phyloP scores from a whole-genome alignment of 2,113 vertebrate genomes.

The Talpa occidentalis region DNA sequence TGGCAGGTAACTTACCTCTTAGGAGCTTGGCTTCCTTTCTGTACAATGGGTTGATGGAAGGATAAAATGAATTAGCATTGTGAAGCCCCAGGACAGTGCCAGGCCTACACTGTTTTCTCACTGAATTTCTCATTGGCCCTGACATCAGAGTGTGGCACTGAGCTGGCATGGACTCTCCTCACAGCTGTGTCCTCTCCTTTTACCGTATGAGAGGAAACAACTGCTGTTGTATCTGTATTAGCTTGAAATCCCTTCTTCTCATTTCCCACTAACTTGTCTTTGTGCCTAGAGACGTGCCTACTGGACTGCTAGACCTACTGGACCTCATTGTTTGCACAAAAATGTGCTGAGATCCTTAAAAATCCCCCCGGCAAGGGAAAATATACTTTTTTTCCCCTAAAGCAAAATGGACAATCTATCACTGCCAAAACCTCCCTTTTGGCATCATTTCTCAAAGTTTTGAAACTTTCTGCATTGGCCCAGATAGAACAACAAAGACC shows the following conservation, averaged over 20 bases:
- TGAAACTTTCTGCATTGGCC: not conserved
- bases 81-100: not conserved
- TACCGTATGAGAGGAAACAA: not conserved
- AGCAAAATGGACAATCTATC: constrained; percentile 15
- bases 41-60: not conserved
- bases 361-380: not conserved
- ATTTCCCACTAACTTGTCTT: not conserved
- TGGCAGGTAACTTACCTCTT: not conserved
- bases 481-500: constrained; percentile 5
- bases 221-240: not conserved
- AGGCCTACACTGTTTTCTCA: not conserved
- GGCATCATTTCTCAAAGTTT: constrained; percentile 40
- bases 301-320: not conserved
- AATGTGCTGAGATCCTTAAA: constrained; percentile 32
- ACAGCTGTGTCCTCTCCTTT: not conserved
- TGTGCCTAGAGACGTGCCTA: not conserved
- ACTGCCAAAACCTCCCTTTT: constrained; percentile 7
- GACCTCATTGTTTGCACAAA: not conserved
- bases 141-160: not conserved
- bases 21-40: not conserved
- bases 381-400: not conserved
- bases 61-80: not conserved
- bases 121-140: not conserved
- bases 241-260: not conserved
- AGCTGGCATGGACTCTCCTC: not conserved